Evolutionary conservation across 2,888 invertebrate species (phyloP), one percentile per base, ranked within the genome.

Genomic region (Polydrusus tereticollis): DNA sequence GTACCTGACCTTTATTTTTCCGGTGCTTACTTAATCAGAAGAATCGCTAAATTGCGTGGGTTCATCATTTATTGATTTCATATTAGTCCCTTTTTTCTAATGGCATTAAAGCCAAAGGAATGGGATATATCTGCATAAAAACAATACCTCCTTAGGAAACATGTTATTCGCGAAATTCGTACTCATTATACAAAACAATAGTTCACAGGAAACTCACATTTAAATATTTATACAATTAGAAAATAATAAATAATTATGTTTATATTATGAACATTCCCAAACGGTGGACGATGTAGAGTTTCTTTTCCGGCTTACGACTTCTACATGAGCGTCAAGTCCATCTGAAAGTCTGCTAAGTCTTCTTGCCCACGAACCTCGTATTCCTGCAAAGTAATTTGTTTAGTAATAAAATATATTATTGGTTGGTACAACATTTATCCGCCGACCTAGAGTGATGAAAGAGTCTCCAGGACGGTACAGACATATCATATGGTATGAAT

Each of bases 251-350:
- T 26, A n/a, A 57, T 60, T 20, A 38, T 14, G 10, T 26, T 58
- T 45, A 7, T 36, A 74, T 75, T 78, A 78, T 41, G 79, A 77
- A 29, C 74, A 87, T 80, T 89, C 89, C 88, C 89, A 89, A 0
- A 88, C 88, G 0, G 88, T 88, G 2, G 88, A 87, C 73, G 86
- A 86, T 18, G 88, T 84, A 72, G 80, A 87, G 43, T 64, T 63
- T 83, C 77, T 80, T 77, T 87, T 86, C 38, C 88, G 84, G 10
- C 88, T 88, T 0, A 89, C 82, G 0, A 92, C 89, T 2, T 92
- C 91, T 0, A 93, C 91, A 79, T 94, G 93, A 0, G 93, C 93
- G 80, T 94, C 94, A 0, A 93, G 82, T 0, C 91, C 91, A 79
- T 93, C 93, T 0, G 93, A 93, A 0, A 92, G 84, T 45, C 91